These are phyloP conservation scores for Thera obeliscata DNA, from an alignment of 2,888 invertebrate species.

Conservation along the genomic window DNA sequence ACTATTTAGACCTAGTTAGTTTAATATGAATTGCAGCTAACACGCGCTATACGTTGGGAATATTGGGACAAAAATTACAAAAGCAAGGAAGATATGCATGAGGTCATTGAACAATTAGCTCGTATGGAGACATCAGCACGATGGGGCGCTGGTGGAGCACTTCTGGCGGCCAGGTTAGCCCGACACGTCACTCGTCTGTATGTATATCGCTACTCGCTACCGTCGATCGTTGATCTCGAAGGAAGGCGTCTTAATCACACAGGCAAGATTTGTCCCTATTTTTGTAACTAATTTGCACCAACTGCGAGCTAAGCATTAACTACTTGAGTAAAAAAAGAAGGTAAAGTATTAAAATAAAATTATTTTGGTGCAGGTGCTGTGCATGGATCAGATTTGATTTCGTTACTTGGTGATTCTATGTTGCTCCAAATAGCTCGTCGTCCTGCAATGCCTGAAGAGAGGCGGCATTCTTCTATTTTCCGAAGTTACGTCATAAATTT, in stretches of 20 bases:
- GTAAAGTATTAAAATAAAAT: neutral
- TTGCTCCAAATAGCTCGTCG: slow-evolving; percentile 87
- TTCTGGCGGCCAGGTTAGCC: slow-evolving; percentile 82
- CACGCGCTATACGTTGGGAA: slow-evolving; percentile 84
- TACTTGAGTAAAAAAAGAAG: neutral
- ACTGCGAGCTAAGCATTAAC: neutral
- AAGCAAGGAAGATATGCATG: slow-evolving; percentile 59
- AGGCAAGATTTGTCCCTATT: slow-evolving; percentile 58
- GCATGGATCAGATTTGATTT: slow-evolving; percentile 87
- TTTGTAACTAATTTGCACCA: neutral
- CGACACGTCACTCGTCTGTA: slow-evolving; percentile 78
- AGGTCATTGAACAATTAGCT: slow-evolving; percentile 75
- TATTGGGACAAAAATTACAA: slow-evolving; percentile 70
- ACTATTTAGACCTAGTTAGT: neutral
- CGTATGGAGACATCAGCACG: slow-evolving; percentile 85
- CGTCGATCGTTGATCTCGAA: slow-evolving; percentile 71
- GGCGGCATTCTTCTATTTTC: slow-evolving; percentile 70
- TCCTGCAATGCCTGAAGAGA: slow-evolving; percentile 85
- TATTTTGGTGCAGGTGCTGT: slow-evolving; percentile 79
- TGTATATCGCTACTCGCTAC: slow-evolving; percentile 83
- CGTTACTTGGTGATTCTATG: slow-evolving; percentile 87
- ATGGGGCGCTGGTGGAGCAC: slow-evolving; percentile 82
- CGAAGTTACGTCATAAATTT: slow-evolving; percentile 70
- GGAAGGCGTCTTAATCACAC: slow-evolving; percentile 78
- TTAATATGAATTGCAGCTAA: slow-evolving; percentile 51